A percentile compares a stretch with the other conserved stretches of the same genome.
These are phyloP conservation scores for Cebus imitator DNA, from an alignment of 2,113 vertebrate species.

Conservation along the genomic window DNA sequence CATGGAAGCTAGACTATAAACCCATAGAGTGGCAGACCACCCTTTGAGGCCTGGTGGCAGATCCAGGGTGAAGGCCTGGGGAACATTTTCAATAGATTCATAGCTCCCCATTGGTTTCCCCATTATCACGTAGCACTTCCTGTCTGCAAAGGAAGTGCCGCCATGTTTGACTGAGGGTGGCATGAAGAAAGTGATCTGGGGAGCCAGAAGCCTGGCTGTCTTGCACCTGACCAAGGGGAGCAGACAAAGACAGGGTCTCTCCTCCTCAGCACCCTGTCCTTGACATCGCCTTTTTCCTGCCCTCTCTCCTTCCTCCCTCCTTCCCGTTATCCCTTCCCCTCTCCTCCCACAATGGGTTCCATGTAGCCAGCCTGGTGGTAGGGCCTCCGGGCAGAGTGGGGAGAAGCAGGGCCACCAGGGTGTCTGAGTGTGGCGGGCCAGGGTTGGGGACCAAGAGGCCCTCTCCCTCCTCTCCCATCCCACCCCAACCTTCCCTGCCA, in stretches of 20 bases:
- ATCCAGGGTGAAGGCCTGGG: neutral
- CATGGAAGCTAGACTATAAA: neutral
- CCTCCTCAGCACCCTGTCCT: conserved; percentile 22
- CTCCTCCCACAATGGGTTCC: neutral
- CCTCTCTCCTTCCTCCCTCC: neutral
- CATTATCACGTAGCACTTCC: neutral
- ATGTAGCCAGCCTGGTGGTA: conserved; percentile 40
- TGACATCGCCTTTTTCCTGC: neutral
- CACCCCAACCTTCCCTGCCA: neutral
- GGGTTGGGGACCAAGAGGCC: conserved; percentile 65
- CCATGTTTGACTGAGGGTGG: conserved; percentile 10
- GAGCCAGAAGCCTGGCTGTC: conserved; percentile 31
- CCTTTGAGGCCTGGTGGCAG: neutral
- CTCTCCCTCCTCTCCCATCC: conserved; percentile 66
- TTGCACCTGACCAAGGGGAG: neutral
- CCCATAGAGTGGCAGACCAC: neutral
- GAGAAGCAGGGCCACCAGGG: conserved; percentile 52
- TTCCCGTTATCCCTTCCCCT: neutral
- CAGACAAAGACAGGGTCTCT: conserved; percentile 50
- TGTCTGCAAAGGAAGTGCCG: conserved; percentile 48
- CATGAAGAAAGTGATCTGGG: neutral
- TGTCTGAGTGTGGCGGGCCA: neutral
- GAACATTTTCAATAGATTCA: neutral
- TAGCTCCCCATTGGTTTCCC: neutral
- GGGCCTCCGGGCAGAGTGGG: conserved; percentile 21